phyloP scores from a whole-genome alignment of 2,888 invertebrate species.

The Lacanobia oleracea region DNA sequence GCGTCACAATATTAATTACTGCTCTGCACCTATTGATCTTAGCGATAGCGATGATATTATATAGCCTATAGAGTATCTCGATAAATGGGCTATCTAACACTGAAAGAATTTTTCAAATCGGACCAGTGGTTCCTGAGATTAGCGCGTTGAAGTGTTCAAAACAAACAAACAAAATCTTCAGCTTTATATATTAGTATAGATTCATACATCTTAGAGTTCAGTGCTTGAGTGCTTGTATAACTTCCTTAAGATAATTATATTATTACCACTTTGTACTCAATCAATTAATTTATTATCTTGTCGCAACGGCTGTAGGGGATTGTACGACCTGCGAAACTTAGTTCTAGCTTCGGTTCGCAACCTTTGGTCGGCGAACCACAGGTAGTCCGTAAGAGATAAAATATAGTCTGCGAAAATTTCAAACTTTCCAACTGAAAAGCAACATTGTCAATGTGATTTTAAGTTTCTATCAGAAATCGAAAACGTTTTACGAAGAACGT shows the following conservation, averaged over 20 bases:
- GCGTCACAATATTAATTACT: too few relatives aligned
- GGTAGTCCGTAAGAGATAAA: not conserved
- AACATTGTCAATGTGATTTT: not conserved
- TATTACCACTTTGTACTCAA: slow-evolving; percentile 45
- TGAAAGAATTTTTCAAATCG: too few relatives aligned
- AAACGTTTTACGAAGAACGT: too few relatives aligned
- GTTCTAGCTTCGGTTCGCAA: not conserved
- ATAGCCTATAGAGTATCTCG: too few relatives aligned
- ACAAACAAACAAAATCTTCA: too few relatives aligned
- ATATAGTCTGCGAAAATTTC: not conserved
- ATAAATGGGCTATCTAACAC: too few relatives aligned
- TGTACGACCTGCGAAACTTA: not conserved
- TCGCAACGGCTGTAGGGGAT: not conserved
- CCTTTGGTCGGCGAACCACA: not conserved
- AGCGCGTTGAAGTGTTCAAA: too few relatives aligned
- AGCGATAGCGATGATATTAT: too few relatives aligned
- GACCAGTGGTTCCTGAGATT: too few relatives aligned
- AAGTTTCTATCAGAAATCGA: not conserved
- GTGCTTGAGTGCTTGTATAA: slow-evolving; percentile 12
- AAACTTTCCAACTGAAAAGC: not conserved
- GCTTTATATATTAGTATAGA: too few relatives aligned
- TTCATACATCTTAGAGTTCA: slow-evolving; percentile 10
- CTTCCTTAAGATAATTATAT: slow-evolving; percentile 32
- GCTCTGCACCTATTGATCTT: too few relatives aligned
- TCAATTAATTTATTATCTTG: slow-evolving; percentile 52